phyloP scores from a whole-genome alignment of 2,888 invertebrate genomes.

The Beris morrisii region DNA sequence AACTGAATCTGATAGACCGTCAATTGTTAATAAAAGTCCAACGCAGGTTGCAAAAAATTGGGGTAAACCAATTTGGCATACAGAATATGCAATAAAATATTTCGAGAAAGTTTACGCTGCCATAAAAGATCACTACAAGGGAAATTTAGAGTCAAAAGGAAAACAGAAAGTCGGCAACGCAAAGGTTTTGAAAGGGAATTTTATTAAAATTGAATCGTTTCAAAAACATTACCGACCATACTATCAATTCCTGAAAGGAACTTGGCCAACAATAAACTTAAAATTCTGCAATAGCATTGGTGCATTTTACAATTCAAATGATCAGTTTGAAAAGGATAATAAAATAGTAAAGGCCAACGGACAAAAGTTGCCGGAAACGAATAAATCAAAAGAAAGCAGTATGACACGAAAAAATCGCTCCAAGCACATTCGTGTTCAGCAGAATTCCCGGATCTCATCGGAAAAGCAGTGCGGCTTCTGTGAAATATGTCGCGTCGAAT shows the following conservation, averaged over 20 bases:
- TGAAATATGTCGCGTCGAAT: constrained; percentile 78
- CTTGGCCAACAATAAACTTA: constrained; percentile 55
- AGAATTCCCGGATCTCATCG: constrained; percentile 42
- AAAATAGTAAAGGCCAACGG: background rate
- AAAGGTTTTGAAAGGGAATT: constrained; percentile 67
- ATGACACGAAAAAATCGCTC: constrained; percentile 55
- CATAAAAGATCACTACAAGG: constrained; percentile 50
- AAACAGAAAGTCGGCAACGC: constrained; percentile 52
- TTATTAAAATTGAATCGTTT: constrained; percentile 68
- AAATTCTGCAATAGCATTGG: constrained; percentile 39
- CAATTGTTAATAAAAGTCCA: constrained; percentile 49
- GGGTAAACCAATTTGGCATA: constrained; percentile 61
- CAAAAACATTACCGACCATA: constrained; percentile 53
- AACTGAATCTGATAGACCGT: constrained; percentile 28
- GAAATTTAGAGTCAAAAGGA: constrained; percentile 43
- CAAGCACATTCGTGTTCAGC: constrained; percentile 32
- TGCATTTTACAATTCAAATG: constrained; percentile 35
- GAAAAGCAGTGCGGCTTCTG: constrained; percentile 68
- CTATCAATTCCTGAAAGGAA: constrained; percentile 51
- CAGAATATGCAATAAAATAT: constrained; percentile 64
- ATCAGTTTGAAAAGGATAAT: constrained; percentile 2
- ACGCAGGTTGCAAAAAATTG: constrained; percentile 59
- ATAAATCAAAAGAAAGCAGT: constrained; percentile 22
- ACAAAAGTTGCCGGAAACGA: constrained; percentile 5
- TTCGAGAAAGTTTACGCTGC: constrained; percentile 68